phyloP scores from a whole-genome alignment of 2,888 invertebrate genomes.

The Rhingia campestris region DNA sequence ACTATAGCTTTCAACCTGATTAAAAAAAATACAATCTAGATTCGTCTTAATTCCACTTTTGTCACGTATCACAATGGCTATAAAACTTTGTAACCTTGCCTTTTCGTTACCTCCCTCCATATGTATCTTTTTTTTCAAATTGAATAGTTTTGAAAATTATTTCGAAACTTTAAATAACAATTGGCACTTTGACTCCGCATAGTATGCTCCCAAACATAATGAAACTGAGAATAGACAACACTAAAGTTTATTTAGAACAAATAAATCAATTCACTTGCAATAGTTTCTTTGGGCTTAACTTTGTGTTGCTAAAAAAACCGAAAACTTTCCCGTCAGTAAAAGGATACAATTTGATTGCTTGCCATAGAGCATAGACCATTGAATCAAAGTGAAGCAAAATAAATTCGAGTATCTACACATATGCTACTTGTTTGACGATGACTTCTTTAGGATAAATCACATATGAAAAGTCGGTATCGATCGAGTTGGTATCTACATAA shows the following conservation, averaged over 20 bases:
- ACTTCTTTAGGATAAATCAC: too few relatives aligned
- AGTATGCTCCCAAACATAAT: neutral
- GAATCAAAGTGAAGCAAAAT: too few relatives aligned
- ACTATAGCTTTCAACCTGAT: slow-evolving; percentile 19
- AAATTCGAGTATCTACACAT: too few relatives aligned
- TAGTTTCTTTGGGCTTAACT: slow-evolving; percentile 4
- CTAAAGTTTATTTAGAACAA: slow-evolving; percentile 8
- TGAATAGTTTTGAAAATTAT: slow-evolving; percentile 18
- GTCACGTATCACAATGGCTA: slow-evolving; percentile 13
- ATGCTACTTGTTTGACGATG: too few relatives aligned
- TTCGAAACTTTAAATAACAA: slow-evolving; percentile 26
- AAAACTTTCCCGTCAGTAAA: too few relatives aligned
- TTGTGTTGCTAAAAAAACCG: neutral
- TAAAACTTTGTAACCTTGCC: neutral
- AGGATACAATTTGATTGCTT: too few relatives aligned
- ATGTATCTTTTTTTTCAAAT: neutral
- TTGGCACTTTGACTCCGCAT: slow-evolving; percentile 27
- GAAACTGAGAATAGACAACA: neutral
- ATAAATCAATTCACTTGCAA: slow-evolving; percentile 22
- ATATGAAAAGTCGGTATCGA: neutral
- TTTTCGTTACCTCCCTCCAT: neutral
- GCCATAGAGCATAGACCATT: too few relatives aligned
- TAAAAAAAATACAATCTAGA: neutral
- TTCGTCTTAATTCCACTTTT: slow-evolving; percentile 7
- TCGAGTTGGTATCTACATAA: neutral